These are phyloP conservation scores for Miltochrista miniata DNA, from an alignment of 2,888 invertebrate species.

Conservation along the genomic window DNA sequence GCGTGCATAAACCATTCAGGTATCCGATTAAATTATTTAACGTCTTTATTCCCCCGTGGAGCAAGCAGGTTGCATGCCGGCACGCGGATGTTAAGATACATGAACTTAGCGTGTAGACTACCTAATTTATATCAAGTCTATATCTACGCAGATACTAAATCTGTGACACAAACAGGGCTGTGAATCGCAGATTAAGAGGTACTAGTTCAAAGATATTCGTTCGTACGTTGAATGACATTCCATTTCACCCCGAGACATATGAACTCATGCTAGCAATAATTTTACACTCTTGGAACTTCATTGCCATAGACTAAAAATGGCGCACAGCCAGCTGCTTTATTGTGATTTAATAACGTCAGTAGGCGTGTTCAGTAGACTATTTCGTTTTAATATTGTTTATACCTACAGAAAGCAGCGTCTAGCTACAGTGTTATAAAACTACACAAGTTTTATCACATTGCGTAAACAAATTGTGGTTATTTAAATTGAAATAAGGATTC, in stretches of 20 bases:
- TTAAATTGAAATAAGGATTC: not conserved
- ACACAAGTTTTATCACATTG: too few species aligned
- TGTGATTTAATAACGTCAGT: slow-evolving; percentile 26
- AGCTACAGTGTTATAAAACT: too few species aligned
- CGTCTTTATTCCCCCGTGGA: slow-evolving; percentile 79
- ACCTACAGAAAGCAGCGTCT: too few species aligned
- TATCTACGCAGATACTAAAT: slow-evolving; percentile 5
- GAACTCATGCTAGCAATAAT: slow-evolving; percentile 27
- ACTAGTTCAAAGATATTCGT: slow-evolving; percentile 3
- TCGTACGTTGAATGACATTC: slow-evolving; percentile 10
- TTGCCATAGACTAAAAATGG: slow-evolving; percentile 36
- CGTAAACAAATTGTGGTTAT: too few species aligned
- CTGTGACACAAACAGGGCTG: not conserved
- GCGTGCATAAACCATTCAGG: slow-evolving; percentile 70
- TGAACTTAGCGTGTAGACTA: slow-evolving; percentile 50
- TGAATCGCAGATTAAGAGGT: not conserved
- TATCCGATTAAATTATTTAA: slow-evolving; percentile 81
- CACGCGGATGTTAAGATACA: slow-evolving; percentile 72
- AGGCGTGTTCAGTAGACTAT: not conserved
- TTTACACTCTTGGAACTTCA: slow-evolving; percentile 30
- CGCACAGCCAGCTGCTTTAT: slow-evolving; percentile 34
- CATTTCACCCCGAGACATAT: slow-evolving; percentile 10
- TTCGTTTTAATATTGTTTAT: not conserved
- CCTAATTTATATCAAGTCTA: slow-evolving; percentile 35
- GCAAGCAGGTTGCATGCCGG: slow-evolving; percentile 76